phyloP scores from a whole-genome alignment of 2,888 invertebrate species.

The Scaptodrosophila latifasciaeformis region DNA sequence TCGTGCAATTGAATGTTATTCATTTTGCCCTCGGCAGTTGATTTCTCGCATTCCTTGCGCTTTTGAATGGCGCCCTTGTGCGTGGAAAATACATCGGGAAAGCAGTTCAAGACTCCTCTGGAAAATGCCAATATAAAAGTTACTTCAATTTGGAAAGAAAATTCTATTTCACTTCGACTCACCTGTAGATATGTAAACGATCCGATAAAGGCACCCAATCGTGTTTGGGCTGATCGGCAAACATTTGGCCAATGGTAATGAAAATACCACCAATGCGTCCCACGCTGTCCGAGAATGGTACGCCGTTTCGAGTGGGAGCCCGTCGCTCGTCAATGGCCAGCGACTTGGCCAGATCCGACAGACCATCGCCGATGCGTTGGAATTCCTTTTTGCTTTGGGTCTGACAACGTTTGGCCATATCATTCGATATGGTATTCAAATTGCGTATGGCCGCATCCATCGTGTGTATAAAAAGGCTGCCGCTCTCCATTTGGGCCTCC shows the following conservation, averaged over 20 bases:
- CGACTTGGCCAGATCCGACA: constrained; percentile 88
- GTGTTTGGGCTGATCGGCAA: constrained; percentile 91
- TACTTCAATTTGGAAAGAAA: neutral
- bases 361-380: constrained; percentile 91
- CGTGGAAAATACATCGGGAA: constrained; percentile 92
- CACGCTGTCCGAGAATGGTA: constrained; percentile 85
- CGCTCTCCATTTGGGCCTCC: constrained; percentile 90
- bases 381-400: constrained; percentile 83
- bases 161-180: constrained; percentile 7
- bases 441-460: constrained; percentile 93
- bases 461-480: constrained; percentile 86
- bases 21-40: constrained; percentile 88
- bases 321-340: constrained; percentile 86
- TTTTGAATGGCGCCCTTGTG: constrained; percentile 94
- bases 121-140: constrained; percentile 3
- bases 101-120: constrained; percentile 89
- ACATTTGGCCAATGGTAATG: constrained; percentile 90
- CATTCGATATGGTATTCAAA: constrained; percentile 85
- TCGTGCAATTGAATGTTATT: constrained; percentile 86
- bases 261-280: constrained; percentile 92
- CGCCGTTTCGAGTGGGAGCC: constrained; percentile 77
- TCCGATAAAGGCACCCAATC: constrained; percentile 95
- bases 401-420: constrained; percentile 91
- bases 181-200: constrained; percentile 91
- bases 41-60: constrained; percentile 89